phyloP scores from a whole-genome alignment of 1,140 invertebrate species.

The Drosophila yakuba region DNA sequence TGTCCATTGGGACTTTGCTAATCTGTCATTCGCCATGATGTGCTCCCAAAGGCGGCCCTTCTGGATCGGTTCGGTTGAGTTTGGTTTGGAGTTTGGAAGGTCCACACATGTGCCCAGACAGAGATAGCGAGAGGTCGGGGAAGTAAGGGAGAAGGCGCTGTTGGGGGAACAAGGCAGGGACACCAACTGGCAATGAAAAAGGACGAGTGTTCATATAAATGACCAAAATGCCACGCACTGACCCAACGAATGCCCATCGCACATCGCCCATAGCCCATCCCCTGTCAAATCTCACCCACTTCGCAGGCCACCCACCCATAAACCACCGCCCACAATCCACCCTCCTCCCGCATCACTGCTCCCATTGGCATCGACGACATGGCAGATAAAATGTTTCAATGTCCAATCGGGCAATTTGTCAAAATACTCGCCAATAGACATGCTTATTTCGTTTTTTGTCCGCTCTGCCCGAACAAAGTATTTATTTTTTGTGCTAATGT shows the following conservation, averaged over 20 bases:
- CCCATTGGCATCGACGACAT: constrained; percentile 75
- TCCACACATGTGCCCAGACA: constrained; percentile 60
- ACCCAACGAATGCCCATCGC: constrained; percentile 61
- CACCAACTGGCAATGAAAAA: constrained; percentile 73
- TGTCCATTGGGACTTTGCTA: constrained; percentile 83
- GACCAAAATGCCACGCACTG: constrained; percentile 83
- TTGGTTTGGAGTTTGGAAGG: constrained; percentile 51
- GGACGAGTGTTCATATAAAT: constrained; percentile 84
- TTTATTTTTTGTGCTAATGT: constrained; percentile 28
- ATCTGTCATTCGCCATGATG: constrained; percentile 84
- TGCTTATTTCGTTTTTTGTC: constrained; percentile 47
- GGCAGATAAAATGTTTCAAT: constrained; percentile 84
- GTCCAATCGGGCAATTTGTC: constrained; percentile 84
- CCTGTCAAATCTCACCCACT: constrained; percentile 20
- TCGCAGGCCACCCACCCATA: constrained; percentile 11
- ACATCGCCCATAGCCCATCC: constrained; percentile 35
- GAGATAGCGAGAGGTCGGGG: constrained; percentile 9
- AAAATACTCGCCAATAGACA: constrained; percentile 79
- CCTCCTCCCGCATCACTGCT: constrained; percentile 8
- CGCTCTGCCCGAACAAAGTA: constrained; percentile 14
- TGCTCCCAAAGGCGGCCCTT: constrained; percentile 78
- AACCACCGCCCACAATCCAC: constrained; percentile 17
- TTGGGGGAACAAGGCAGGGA: constrained; percentile 20
- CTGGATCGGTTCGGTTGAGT: constrained; percentile 38
- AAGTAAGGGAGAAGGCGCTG: background rate